A percentile compares a stretch with the other conserved stretches of the same genome.
Conservation (phyloP, 2,797 vertebrate species). For the Phylloscopus collybita region DNA sequence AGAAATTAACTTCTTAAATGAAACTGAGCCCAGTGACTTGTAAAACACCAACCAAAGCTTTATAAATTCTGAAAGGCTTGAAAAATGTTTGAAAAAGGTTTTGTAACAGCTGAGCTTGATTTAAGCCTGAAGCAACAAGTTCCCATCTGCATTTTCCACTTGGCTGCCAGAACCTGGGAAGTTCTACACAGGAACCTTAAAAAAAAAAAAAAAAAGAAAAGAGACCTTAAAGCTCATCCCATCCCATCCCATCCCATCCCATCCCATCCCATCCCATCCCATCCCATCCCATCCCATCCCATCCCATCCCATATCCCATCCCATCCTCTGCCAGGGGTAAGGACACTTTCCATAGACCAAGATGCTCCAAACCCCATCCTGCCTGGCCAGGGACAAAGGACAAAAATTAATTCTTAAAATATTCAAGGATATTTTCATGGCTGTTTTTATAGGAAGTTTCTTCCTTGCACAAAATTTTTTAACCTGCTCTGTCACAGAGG, state of each 20-base stretch:
- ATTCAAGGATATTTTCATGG: background rate
- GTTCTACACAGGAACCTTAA: background rate
- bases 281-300: too few species aligned
- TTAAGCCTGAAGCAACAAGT: background rate
- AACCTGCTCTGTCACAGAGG: background rate
- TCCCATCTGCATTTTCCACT: background rate
- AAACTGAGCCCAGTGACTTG: conserved; percentile 18
- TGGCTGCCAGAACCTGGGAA: background rate
- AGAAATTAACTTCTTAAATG: background rate
- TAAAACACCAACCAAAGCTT: conserved; percentile 36
- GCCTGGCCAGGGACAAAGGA: background rate
- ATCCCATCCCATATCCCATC: background rate
- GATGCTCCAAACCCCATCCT: background rate
- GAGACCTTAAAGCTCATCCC: background rate
- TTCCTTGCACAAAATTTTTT: background rate
- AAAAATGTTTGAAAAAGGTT: background rate
- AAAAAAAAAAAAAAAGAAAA: too few species aligned
- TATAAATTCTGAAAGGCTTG: conserved; percentile 27
- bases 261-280: background rate
- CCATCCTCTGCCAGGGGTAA: too few species aligned
- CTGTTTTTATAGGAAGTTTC: background rate
- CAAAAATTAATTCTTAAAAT: background rate
- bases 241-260: background rate
- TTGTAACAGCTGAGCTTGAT: background rate
- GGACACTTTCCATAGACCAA: background rate